Conservation (phyloP, 2,888 invertebrate species). For the Eristalis intricaria region DNA sequence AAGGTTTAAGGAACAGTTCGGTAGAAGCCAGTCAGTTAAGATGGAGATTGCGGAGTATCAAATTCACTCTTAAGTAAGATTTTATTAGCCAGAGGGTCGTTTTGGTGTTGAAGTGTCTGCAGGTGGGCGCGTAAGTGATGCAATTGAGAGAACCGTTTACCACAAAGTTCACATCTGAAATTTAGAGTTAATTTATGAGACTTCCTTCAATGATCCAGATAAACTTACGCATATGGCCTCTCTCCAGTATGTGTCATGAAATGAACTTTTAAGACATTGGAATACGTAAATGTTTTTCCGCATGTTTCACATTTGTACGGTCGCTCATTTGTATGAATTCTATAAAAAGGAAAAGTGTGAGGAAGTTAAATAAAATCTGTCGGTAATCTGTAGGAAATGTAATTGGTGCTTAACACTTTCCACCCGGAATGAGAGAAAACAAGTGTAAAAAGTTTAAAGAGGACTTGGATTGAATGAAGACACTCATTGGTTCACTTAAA, state of each 20-base stretch:
- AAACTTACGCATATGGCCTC: conserved; percentile 77
- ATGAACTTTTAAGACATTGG: conserved; percentile 79
- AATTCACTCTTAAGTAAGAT: conserved; percentile 71
- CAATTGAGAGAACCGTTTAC: conserved; percentile 78
- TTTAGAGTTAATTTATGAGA: not conserved
- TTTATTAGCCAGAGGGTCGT: conserved; percentile 76
- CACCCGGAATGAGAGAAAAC: too few species aligned
- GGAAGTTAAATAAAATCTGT: not conserved
- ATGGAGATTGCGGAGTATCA: not conserved
- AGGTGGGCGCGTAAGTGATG: conserved; percentile 80
- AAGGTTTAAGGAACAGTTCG: not conserved
- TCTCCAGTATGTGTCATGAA: conserved; percentile 80
- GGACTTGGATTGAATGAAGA: too few species aligned
- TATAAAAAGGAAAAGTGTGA: conserved; percentile 46
- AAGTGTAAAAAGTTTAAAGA: too few species aligned
- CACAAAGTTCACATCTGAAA: conserved; percentile 78
- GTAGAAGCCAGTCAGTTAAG: not conserved
- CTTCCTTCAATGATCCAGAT: not conserved
- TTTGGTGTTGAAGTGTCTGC: conserved; percentile 78
- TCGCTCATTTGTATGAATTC: conserved; percentile 80
- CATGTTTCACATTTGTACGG: conserved; percentile 79
- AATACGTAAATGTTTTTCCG: conserved; percentile 80
- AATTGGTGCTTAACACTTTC: not conserved
- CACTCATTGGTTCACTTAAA: too few species aligned
- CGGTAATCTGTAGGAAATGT: not conserved